phyloP scores from a whole-genome alignment of 2,797 vertebrate genomes.

The Huso huso region DNA sequence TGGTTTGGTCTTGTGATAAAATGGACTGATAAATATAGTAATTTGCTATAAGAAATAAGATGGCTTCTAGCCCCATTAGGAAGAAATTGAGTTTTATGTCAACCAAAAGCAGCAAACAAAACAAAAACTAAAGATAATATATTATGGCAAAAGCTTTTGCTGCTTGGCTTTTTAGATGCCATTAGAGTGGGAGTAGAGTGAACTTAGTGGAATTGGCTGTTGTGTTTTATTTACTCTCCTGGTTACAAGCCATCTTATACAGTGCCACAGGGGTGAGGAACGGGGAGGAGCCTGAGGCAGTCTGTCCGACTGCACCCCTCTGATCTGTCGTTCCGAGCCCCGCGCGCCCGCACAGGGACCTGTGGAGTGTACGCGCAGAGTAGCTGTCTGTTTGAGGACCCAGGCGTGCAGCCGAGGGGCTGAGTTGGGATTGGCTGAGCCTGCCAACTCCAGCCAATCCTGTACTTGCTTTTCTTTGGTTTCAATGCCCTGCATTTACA shows the following conservation, averaged over 20 bases:
- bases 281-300: slow-evolving; percentile 77
- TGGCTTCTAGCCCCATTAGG: slow-evolving; percentile 81
- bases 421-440: neutral
- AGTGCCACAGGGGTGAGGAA: slow-evolving; percentile 89
- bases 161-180: slow-evolving; percentile 3
- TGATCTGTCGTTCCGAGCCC: slow-evolving; percentile 83
- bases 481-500: no score
- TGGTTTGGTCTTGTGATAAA: slow-evolving; percentile 90
- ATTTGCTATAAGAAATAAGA: slow-evolving; percentile 92
- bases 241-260: slow-evolving; percentile 99
- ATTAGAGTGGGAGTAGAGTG: slow-evolving; percentile 4
- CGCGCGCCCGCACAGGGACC: slow-evolving; percentile 85
- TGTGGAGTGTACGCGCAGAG: slow-evolving; percentile 84
- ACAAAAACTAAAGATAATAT: no score
- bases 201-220: slow-evolving; percentile 26
- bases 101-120: no score
- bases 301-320: slow-evolving; percentile 51
- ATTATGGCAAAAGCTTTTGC: neutral
- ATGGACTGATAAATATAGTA: slow-evolving; percentile 95
- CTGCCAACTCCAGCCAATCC: no score
- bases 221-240: slow-evolving; percentile 44
- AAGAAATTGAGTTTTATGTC: no score
- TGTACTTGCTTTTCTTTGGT: no score
- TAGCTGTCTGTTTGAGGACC: slow-evolving; percentile 88
- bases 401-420: slow-evolving; percentile 27